Conservation (phyloP, 2,113 vertebrate genomes). For the Pachypanchax playfairii region DNA sequence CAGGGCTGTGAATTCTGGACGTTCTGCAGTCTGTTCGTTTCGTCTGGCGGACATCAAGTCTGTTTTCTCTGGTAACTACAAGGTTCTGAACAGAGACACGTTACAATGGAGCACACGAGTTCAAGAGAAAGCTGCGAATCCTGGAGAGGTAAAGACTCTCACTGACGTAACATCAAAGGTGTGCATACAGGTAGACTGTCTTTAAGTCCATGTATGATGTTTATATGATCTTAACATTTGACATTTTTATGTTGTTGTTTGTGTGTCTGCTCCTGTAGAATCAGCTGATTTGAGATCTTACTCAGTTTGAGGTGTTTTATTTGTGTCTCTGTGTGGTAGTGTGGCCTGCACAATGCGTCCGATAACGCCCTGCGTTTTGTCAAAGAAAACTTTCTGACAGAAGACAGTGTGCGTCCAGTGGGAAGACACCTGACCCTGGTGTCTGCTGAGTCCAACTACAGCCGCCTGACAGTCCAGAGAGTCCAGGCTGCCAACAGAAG, state of each 20-base stretch:
- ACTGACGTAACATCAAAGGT: background rate
- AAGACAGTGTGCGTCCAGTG: conserved; percentile 64
- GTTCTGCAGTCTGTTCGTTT: conserved; percentile 77
- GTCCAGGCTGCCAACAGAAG: conserved; percentile 55
- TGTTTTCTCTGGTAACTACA: conserved; percentile 79
- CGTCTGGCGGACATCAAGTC: conserved; percentile 69
- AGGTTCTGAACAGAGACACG: conserved; percentile 77
- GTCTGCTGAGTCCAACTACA: conserved; percentile 74
- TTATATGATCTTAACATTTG: no score
- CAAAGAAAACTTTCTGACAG: conserved; percentile 82
- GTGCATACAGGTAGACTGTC: no score
- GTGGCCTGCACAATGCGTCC: conserved; percentile 79
- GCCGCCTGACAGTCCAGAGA: conserved; percentile 71
- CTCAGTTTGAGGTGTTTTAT: background rate
- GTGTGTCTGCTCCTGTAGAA: no score
- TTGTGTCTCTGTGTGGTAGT: conserved; percentile 50
- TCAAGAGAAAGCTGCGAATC: conserved; percentile 77
- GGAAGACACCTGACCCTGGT: conserved; percentile 60
- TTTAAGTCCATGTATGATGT: no score
- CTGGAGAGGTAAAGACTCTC: conserved; percentile 72
- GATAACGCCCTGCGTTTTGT: conserved; percentile 79
- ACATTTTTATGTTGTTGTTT: no score
- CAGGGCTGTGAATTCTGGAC: conserved; percentile 75
- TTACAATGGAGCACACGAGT: conserved; percentile 76
- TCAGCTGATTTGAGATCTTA: background rate